These are phyloP conservation scores for Ibycter americanus DNA, from an alignment of 2,797 vertebrate genomes.

Conservation along the genomic window DNA sequence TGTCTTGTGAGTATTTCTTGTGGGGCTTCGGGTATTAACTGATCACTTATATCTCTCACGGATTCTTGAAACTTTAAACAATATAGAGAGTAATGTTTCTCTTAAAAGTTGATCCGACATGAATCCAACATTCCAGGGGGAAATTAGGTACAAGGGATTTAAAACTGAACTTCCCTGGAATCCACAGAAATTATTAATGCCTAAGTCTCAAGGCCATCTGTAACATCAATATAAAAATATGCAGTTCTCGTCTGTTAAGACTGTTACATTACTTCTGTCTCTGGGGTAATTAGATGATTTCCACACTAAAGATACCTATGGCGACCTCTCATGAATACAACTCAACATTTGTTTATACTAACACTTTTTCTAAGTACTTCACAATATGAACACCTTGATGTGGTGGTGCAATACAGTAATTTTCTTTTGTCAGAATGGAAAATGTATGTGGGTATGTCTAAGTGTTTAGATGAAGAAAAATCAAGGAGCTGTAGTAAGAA, in stretches of 20 bases:
- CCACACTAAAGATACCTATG: background rate
- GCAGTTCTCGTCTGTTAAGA: background rate
- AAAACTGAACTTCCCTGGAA: background rate
- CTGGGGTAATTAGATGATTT: background rate
- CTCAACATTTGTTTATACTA: background rate
- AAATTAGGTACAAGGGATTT: background rate
- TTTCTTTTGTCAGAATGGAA: background rate
- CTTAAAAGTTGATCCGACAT: background rate
- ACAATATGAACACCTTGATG: background rate
- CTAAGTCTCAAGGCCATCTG: background rate
- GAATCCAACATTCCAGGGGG: background rate
- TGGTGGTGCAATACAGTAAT: background rate
- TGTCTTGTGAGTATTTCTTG: background rate
- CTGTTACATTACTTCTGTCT: background rate
- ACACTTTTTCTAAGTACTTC: background rate
- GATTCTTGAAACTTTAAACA: background rate
- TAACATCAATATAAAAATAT: background rate
- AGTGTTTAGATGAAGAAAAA: background rate
- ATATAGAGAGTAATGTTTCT: background rate
- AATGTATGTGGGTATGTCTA: rapidly evolving
- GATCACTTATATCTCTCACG: background rate
- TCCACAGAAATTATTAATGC: background rate
- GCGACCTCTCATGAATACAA: background rate
- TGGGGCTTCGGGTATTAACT: background rate
- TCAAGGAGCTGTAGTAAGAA: background rate